These are phyloP conservation scores for Cheilosia vernalis DNA, from an alignment of 2,888 invertebrate species.

Conservation along the genomic window DNA sequence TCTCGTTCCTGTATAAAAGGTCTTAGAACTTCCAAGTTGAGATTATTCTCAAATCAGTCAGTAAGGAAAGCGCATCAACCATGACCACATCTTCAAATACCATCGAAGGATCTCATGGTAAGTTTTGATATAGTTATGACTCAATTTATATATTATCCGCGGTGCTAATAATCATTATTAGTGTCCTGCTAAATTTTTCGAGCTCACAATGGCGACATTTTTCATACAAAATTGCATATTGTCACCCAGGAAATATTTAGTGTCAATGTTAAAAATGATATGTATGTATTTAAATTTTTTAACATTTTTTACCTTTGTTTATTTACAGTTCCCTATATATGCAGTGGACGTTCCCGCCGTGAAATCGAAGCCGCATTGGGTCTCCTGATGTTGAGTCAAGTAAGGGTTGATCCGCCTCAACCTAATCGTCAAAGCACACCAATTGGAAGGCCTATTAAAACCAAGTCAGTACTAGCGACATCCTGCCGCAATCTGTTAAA, in stretches of 20 bases:
- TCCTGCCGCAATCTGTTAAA: conserved; percentile 56
- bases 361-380: conserved; percentile 58
- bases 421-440: neutral
- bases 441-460: neutral
- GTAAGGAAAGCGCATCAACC: neutral
- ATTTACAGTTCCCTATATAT: conserved; percentile 38
- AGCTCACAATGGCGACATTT: no score
- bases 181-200: no score
- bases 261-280: no score
- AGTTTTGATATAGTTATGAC: neutral
- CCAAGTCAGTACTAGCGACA: conserved; percentile 8
- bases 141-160: neutral
- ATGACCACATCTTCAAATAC: conserved; percentile 29
- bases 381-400: conserved; percentile 44
- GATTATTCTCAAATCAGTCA: neutral
- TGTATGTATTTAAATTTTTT: no score
- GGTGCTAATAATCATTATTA: no score
- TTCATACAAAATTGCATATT: no score
- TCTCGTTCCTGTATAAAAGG: neutral
- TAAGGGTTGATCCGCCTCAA: neutral
- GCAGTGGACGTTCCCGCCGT: conserved; percentile 5
- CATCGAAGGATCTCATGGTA: conserved; percentile 38
- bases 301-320: neutral
- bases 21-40: neutral
- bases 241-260: no score